A percentile compares a stretch with the other conserved stretches of the same genome.
These are phyloP conservation scores for Oreochromis mossambicus DNA, from an alignment of 2,797 vertebrate species.

Conservation along the genomic window DNA sequence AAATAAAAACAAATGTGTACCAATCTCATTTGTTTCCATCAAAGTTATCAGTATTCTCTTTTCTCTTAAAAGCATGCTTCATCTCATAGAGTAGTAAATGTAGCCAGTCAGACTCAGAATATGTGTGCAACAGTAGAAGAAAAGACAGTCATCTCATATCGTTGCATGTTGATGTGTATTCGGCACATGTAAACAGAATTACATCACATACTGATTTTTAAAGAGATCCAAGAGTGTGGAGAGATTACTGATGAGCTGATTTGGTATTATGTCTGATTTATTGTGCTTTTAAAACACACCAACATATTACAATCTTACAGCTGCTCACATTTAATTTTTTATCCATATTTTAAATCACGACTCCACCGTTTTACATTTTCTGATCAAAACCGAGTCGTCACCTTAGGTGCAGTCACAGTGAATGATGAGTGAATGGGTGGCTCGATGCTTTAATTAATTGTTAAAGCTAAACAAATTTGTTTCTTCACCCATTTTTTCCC, in stretches of 20 bases:
- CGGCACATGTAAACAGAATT: neutral
- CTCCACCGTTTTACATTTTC: neutral
- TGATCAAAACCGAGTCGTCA: neutral
- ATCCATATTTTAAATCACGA: neutral
- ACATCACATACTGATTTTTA: neutral
- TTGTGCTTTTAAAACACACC: neutral
- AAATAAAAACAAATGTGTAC: neutral
- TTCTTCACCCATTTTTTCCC: neutral
- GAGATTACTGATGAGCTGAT: neutral
- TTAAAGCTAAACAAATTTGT: neutral
- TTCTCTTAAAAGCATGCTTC: neutral
- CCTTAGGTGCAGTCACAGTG: neutral
- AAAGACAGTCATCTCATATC: rapidly evolving
- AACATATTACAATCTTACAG: neutral
- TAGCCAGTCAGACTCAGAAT: neutral
- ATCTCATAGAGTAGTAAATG: neutral
- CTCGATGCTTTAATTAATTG: too few species aligned
- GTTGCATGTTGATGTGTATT: neutral
- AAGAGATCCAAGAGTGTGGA: rapidly evolving
- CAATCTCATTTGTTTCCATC: neutral
- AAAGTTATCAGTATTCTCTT: rapidly evolving
- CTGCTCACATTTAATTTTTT: neutral
- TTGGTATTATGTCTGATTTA: neutral
- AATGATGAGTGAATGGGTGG: neutral
- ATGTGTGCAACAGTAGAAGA: neutral